Percentiles rank a stretch among this genome's conserved stretches.
Evolutionary conservation across 2,113 vertebrate genomes (phyloP).

Genomic region (Phaethornis superciliosus): DNA sequence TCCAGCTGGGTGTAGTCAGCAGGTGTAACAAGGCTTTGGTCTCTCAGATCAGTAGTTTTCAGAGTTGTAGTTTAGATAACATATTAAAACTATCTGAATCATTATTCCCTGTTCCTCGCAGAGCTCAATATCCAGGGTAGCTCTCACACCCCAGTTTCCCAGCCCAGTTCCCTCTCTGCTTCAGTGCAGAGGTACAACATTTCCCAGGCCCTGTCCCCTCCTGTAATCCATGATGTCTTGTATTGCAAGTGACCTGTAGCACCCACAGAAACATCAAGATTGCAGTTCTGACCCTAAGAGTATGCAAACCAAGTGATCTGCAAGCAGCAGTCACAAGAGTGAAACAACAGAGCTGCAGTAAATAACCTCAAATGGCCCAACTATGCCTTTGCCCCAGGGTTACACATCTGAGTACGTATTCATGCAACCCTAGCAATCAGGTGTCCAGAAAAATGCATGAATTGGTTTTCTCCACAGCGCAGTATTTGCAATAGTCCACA

Average conservation of each 20-base stretch:
- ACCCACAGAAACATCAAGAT: accelerated
- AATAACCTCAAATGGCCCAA: neutral
- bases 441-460: accelerated
- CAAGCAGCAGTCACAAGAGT: accelerated
- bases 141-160: neutral
- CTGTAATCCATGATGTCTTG: accelerated
- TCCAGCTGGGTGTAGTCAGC: conserved; percentile 9
- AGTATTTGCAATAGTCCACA: neutral
- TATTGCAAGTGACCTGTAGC: neutral
- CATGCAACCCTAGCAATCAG: accelerated
- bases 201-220: neutral
- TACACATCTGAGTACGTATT: accelerated
- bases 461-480: neutral
- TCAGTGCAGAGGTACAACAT: accelerated
- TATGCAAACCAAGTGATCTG: accelerated
- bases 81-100: neutral
- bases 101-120: neutral
- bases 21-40: neutral
- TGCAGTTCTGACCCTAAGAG: neutral
- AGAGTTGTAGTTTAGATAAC: neutral
- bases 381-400: neutral
- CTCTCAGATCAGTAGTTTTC: neutral
- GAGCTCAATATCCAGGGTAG: neutral
- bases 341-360: accelerated
- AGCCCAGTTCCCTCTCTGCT: neutral